Conservation (phyloP, 2,113 vertebrate species). For the Psammodynastes pulverulentus region DNA sequence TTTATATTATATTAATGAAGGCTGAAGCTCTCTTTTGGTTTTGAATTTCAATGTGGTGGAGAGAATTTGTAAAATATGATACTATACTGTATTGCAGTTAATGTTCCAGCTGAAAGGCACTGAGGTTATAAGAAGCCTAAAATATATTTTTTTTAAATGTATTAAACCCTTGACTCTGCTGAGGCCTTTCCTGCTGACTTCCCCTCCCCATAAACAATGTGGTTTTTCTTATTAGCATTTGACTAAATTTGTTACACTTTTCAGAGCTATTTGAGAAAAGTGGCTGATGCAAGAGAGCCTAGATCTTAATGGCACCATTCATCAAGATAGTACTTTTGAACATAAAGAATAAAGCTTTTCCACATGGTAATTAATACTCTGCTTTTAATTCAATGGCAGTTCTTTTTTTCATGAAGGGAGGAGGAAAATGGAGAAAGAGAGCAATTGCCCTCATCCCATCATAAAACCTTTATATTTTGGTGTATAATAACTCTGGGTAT, state of each 20-base stretch:
- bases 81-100: constrained; percentile 14
- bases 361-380: constrained; percentile 63
- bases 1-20: constrained; percentile 36
- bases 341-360: constrained; percentile 71
- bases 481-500: neutral
- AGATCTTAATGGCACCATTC: constrained; percentile 72
- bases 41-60: constrained; percentile 7
- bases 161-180: constrained; percentile 37
- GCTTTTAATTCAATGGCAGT: constrained; percentile 68
- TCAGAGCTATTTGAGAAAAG: constrained; percentile 62
- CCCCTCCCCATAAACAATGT: constrained; percentile 28
- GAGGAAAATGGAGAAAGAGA: constrained; percentile 51
- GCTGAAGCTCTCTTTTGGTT: neutral
- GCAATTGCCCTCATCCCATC: constrained; percentile 42
- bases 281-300: constrained; percentile 61
- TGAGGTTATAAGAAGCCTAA: constrained; percentile 44
- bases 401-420: constrained; percentile 44
- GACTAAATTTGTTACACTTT: constrained; percentile 69
- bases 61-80: constrained; percentile 13
- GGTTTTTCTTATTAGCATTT: constrained; percentile 68
- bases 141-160: constrained; percentile 51
- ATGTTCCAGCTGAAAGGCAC: constrained; percentile 50
- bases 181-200: neutral
- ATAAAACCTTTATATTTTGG: neutral
- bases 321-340: constrained; percentile 71